phyloP scores from a whole-genome alignment of 1,140 invertebrate genomes.

The Euura saliciscinereae region DNA sequence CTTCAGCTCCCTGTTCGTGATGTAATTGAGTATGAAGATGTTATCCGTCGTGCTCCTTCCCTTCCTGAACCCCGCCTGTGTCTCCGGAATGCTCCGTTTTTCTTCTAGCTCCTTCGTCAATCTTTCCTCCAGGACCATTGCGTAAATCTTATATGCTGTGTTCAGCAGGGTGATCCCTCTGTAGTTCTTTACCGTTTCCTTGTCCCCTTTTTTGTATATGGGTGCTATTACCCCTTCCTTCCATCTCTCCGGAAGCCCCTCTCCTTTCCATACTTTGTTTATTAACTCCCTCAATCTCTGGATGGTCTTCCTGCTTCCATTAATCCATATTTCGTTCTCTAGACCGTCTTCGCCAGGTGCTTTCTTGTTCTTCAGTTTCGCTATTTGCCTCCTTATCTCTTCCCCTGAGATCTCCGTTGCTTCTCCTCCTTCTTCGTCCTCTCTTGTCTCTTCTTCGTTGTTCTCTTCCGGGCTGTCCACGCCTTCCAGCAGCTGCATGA shows the following conservation, averaged over 20 bases:
- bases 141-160: background rate
- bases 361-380: constrained; percentile 17
- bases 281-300: background rate
- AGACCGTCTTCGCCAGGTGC: constrained; percentile 13
- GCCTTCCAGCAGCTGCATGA: background rate
- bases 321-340: constrained; percentile 15
- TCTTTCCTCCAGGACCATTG: constrained; percentile 8
- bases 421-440: background rate
- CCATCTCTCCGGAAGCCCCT: constrained; percentile 29
- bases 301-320: background rate
- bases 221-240: constrained; percentile 23
- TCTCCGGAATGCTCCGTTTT: constrained; percentile 3
- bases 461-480: background rate
- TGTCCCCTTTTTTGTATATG: constrained; percentile 36
- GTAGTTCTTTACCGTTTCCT: constrained; percentile 28
- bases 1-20: constrained; percentile 15
- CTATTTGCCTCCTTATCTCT: constrained; percentile 15
- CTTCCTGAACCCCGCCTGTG: too few species aligned
- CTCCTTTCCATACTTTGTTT: constrained; percentile 20
- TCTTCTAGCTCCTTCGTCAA: background rate
- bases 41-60: too few species aligned
- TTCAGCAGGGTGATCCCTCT: constrained; percentile 26
- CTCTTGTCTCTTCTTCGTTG: background rate
- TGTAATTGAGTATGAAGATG: background rate
- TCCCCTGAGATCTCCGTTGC: constrained; percentile 8